Conservation (phyloP, 35 echinoderm and acorn worm species). For the Ophioderma brevispina region DNA sequence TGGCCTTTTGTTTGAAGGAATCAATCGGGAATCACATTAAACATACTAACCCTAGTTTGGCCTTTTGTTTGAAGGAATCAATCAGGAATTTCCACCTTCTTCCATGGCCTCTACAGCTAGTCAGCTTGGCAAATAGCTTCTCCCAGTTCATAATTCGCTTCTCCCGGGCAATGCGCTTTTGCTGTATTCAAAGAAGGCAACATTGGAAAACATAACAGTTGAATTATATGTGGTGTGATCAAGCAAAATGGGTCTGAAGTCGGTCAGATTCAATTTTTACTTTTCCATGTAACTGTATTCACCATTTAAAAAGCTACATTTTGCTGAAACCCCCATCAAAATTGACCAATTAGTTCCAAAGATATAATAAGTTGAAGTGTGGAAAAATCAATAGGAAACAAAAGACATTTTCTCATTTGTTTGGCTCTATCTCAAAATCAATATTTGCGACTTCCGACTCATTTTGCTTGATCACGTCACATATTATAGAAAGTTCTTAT, state of each 20-base stretch:
- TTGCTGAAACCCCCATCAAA: too few relatives aligned
- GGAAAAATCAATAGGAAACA: not conserved
- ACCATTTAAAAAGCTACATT: too few relatives aligned
- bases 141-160: slow-evolving; percentile 99
- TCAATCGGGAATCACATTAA: slow-evolving; percentile 98
- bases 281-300: too few relatives aligned
- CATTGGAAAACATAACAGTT: not conserved
- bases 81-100: slow-evolving; percentile 98
- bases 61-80: slow-evolving; percentile 96
- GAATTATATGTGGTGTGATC: too few relatives aligned
- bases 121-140: slow-evolving; percentile 95
- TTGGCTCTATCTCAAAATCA: not conserved
- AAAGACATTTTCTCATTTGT: too few relatives aligned
- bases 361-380: too few relatives aligned
- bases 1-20: slow-evolving; percentile 95
- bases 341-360: too few relatives aligned
- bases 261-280: too few relatives aligned
- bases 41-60: slow-evolving; percentile 82
- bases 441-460: too few relatives aligned
- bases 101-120: slow-evolving; percentile 90
- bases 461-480: too few relatives aligned
- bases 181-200: slow-evolving; percentile 52
- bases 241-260: too few relatives aligned
- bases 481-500: too few relatives aligned
- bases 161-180: slow-evolving; percentile 80